Conservation (phyloP, 2,888 invertebrate genomes). For the Drosophila siamana region DNA sequence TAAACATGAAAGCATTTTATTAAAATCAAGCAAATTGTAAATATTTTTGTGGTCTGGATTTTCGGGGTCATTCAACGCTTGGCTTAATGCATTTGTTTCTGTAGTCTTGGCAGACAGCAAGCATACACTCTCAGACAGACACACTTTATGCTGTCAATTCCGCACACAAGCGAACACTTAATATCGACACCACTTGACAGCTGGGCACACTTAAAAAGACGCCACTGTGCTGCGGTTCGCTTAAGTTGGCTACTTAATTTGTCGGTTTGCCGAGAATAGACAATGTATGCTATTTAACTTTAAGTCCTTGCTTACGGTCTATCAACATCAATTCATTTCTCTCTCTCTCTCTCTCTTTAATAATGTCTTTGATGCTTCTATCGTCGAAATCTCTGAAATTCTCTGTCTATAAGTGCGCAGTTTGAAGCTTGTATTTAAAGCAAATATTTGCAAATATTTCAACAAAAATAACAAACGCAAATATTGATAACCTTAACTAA, state of each 20-base stretch:
- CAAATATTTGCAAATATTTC: neutral
- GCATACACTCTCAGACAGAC: neutral
- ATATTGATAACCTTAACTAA: slow-evolving; percentile 1
- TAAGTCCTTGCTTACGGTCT: no score
- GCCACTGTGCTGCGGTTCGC: neutral
- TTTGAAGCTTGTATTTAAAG: neutral
- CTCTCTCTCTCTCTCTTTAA: no score
- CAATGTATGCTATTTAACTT: neutral
- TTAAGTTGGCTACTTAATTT: neutral
- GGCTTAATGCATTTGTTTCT: neutral
- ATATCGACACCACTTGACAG: neutral
- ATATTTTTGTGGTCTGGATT: neutral
- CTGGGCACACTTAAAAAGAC: neutral
- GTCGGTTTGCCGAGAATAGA: neutral
- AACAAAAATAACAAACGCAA: neutral
- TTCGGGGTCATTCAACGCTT: neutral
- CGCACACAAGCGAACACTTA: neutral
- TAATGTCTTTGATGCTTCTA: no score
- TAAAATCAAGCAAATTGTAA: no score
- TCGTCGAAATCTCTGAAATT: no score
- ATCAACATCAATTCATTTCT: no score
- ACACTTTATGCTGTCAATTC: neutral
- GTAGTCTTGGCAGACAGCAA: neutral
- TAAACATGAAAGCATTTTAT: no score
- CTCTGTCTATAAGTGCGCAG: no score